Base-by-base conservation (phyloP, 1,140 invertebrate genomes). In the Bradynema listronoti region DNA sequence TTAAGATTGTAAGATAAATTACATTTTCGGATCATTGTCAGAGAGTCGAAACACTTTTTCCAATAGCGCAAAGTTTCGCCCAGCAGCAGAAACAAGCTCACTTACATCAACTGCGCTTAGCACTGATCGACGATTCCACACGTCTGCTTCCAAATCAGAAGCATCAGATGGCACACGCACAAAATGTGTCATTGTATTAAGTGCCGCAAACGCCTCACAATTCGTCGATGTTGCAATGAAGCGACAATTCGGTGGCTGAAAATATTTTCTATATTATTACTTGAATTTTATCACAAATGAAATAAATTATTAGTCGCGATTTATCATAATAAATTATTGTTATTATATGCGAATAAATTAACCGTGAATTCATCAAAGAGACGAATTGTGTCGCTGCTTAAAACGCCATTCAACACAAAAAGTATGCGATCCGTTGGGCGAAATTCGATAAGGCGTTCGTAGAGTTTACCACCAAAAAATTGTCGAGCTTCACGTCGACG, bases 301-400 rank as follows among this genome's bases (percentile, higher is more conserved):
- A 39, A 39, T 39, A 11, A 39, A 39, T 39, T 11, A 39, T 39
- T 39, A 39, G 19, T 39, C 36, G 19, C 11, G 19, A 39, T n/a
- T n/a, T n/a, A n/a, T n/a, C n/a, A n/a, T n/a, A n/a, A n/a, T n/a
- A n/a, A n/a, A n/a, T n/a, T n/a, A n/a, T n/a, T n/a, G n/a, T n/a
- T n/a, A n/a, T n/a, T n/a, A n/a, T n/a, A n/a, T n/a, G n/a, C n/a
- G n/a, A n/a, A n/a, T n/a, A n/a, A n/a, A n/a, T n/a, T n/a, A n/a
- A 55, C 52, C n/a, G 41, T 55, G n/a, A 27, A 4, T 5, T 55
- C n/a, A n/a, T 55, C 52, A n/a, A 55, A 55, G 43, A 50, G 52
- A 24, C 52, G 52, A 55, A 55, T 45, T 24, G 52, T 55, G 25
- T 55, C 50, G n/a, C n/a, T n/a, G 9, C 41, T 19, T 45, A 43